Evolutionary conservation across 2,888 invertebrate genomes (phyloP), one percentile per base, ranked within the genome.

Genomic region (Neria commutata): DNA sequence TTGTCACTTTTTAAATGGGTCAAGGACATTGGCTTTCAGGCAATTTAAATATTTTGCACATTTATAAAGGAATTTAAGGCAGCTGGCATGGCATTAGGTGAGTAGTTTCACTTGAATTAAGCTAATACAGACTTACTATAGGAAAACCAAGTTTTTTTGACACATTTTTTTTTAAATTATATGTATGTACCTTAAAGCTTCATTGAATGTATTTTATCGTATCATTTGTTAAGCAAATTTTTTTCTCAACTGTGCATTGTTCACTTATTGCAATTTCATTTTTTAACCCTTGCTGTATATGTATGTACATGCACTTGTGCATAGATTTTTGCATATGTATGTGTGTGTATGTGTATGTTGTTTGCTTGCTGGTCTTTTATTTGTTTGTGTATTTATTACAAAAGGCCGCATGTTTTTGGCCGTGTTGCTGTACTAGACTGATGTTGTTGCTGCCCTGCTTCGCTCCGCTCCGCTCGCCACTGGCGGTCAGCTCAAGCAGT

Each of bases 381-480:
- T 25, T 51, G 46, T 56, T 42, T 53, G 52, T 46, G 50, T 33
- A 42, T 57, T 54, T 61, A 57, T 42, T 49, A 46, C 54, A 55
- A 54, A 52, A 61, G 47, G 37, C 51, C 55, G 58, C 54, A 55
- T 56, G 56, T 51, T 56, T 37, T 56, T 45, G 50, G 29, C 29
- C 19, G 40, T 47, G 47, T 56, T 56, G n/a, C 45, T 14, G 25
- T 21, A 25, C 23, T 21, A 6, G 50, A 40, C 40, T 19, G 48
- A 29, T 40, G 50, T 37, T 56, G 56, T 37, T 49, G 58, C 46
- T 46, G 58, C 40, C 54, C 45, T 57, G 50, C 50, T n/a, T n/a
- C n/a, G n/a, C n/a, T n/a, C n/a, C n/a, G n/a, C n/a, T n/a, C n/a
- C n/a, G n/a, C n/a, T n/a, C n/a, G n/a, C n/a, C n/a, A n/a, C n/a